Evolutionary conservation across 1,140 invertebrate genomes (phyloP).

Genomic region (Apis dorsata): DNA sequence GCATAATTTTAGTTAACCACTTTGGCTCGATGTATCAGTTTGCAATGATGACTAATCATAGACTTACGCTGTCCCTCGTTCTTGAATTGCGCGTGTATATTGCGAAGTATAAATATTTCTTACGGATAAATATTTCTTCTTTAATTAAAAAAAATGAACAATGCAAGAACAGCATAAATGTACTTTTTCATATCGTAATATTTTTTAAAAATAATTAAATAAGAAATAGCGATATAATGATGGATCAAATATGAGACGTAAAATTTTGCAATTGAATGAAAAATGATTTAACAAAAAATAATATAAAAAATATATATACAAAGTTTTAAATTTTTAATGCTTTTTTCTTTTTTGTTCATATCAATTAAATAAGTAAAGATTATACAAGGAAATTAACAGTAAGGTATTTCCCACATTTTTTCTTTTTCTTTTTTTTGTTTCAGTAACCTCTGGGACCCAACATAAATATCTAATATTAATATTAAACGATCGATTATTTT

Average conservation of each 20-base stretch:
- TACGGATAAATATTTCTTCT: slow-evolving; percentile 34
- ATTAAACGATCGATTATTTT: slow-evolving; percentile 80
- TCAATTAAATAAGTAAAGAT: too few relatives aligned
- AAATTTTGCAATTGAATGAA: too few relatives aligned
- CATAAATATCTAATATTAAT: slow-evolving; percentile 80
- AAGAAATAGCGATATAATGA: too few relatives aligned
- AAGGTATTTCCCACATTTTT: neutral
- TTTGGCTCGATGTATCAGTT: slow-evolving; percentile 58
- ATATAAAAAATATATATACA: too few relatives aligned
- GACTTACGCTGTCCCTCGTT: slow-evolving; percentile 22
- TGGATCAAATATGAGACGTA: too few relatives aligned
- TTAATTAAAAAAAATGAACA: too few relatives aligned
- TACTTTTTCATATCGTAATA: too few relatives aligned
- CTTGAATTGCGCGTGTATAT: neutral
- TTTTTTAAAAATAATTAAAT: too few relatives aligned
- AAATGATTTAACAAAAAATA: too few relatives aligned
- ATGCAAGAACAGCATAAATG: neutral
- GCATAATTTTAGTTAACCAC: slow-evolving; percentile 52
- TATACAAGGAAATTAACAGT: slow-evolving; percentile 8
- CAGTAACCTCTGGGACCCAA: slow-evolving; percentile 78
- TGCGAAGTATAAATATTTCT: slow-evolving; percentile 34
- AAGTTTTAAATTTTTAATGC: too few relatives aligned
- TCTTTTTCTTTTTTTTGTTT: slow-evolving; percentile 69
- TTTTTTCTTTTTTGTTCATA: neutral
- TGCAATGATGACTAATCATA: slow-evolving; percentile 58